phyloP scores from a whole-genome alignment of 1,140 invertebrate genomes.

The Sesamia nonagrioides region DNA sequence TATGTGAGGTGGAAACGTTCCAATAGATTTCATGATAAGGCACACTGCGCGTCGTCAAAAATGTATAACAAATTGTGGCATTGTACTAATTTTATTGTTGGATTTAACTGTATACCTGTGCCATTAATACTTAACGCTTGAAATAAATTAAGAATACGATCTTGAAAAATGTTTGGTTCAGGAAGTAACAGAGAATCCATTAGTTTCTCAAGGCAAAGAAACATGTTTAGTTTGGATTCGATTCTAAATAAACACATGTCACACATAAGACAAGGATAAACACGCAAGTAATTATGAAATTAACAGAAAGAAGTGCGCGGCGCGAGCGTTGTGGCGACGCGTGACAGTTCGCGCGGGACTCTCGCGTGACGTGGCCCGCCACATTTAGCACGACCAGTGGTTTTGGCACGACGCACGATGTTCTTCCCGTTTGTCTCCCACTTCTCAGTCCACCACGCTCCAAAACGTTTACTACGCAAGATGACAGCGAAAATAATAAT shows the following conservation, averaged over 20 bases:
- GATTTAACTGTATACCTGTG: background rate
- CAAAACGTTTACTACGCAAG: conserved; percentile 41
- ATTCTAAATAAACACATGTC: conserved; percentile 41
- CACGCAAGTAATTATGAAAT: conserved; percentile 58
- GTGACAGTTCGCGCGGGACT: conserved; percentile 68
- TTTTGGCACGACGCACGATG: conserved; percentile 68
- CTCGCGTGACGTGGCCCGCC: conserved; percentile 74
- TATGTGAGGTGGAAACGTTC: conserved; percentile 25
- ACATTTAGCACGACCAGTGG: conserved; percentile 76
- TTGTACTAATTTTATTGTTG: background rate
- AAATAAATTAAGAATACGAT: background rate
- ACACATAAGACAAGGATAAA: conserved; percentile 49
- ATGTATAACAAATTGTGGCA: background rate
- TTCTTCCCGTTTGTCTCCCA: conserved; percentile 52
- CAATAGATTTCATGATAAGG: conserved; percentile 34
- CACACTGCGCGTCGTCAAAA: background rate
- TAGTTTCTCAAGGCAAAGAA: conserved; percentile 9
- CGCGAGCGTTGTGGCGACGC: conserved; percentile 41
- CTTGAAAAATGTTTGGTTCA: conserved; percentile 11
- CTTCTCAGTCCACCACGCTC: conserved; percentile 37
- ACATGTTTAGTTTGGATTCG: conserved; percentile 11
- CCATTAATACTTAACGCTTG: background rate
- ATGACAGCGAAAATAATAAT: conserved; percentile 44
- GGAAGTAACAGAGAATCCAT: conserved; percentile 11
- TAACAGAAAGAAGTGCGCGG: conserved; percentile 37